Evolutionary conservation across 2,888 invertebrate genomes (phyloP).

Genomic region (Lasioglossum zephyrum): DNA sequence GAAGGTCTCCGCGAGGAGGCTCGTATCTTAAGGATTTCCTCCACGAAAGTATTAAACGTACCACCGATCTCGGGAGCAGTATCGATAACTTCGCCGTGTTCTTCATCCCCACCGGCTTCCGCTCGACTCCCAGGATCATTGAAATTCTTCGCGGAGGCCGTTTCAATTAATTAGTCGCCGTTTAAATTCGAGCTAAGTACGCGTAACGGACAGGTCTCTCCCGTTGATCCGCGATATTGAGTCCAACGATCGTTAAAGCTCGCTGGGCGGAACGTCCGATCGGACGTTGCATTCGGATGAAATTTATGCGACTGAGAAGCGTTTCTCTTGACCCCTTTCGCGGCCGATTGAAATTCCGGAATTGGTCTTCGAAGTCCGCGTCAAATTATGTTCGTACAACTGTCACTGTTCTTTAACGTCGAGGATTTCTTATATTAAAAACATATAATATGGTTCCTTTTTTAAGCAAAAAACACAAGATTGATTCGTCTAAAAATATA

Average conservation of each 20-base stretch:
- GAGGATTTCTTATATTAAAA: neutral
- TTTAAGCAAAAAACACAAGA: too few relatives aligned
- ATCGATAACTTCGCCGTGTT: neutral
- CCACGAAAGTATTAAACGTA: neutral
- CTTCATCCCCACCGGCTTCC: neutral
- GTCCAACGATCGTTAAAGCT: conserved; percentile 28
- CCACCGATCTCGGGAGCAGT: neutral
- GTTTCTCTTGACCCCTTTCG: neutral
- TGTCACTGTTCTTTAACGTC: neutral
- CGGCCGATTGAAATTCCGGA: conserved; percentile 26
- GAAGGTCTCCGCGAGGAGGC: neutral
- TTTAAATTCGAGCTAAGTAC: conserved; percentile 34
- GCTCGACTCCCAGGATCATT: conserved; percentile 18
- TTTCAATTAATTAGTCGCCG: conserved; percentile 51
- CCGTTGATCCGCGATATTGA: conserved; percentile 5
- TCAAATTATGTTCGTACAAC: conserved; percentile 11
- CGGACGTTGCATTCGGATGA: conserved; percentile 11
- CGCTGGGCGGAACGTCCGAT: conserved; percentile 24
- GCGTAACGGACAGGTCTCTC: conserved; percentile 12
- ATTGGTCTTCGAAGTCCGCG: neutral
- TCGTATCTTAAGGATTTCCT: neutral
- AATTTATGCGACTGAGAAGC: conserved; percentile 7
- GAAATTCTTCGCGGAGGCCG: conserved; percentile 35
- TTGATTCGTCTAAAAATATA: too few relatives aligned
- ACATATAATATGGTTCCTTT: too few relatives aligned